A percentile compares a stretch with the other conserved stretches of the same genome.
Conservation (phyloP, 2,797 vertebrate species). For the Chelon auratus region DNA sequence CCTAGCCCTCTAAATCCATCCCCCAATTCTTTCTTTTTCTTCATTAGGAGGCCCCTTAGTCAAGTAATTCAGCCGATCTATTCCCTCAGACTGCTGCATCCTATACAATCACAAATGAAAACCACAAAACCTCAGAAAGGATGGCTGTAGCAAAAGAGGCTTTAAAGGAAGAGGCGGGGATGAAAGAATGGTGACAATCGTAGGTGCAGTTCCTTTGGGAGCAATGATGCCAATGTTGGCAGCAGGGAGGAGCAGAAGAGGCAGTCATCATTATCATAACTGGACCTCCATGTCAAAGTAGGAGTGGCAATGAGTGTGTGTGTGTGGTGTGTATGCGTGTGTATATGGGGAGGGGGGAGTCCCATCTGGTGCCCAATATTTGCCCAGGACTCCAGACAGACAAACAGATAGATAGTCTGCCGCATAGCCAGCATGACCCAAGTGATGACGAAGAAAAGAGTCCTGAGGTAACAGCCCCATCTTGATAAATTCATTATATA, state of each 20-base stretch:
- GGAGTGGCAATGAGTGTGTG: constrained; percentile 48
- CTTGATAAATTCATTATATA: constrained; percentile 19
- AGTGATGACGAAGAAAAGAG: constrained; percentile 36
- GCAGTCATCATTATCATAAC: constrained; percentile 75
- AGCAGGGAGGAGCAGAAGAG: constrained; percentile 35
- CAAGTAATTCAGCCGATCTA: constrained; percentile 44
- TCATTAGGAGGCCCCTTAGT: constrained; percentile 55
- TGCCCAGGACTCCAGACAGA: constrained; percentile 70
- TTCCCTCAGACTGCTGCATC: constrained; percentile 37
- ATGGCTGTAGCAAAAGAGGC: constrained; percentile 15
- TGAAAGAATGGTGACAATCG: constrained; percentile 43
- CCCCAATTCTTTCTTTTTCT: constrained; percentile 47
- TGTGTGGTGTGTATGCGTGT: neutral
- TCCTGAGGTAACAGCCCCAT: constrained; percentile 29
- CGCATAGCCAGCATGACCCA: constrained; percentile 29
- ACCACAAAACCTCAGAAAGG: constrained; percentile 38
- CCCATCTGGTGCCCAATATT: constrained; percentile 82
- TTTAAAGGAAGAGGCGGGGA: constrained; percentile 51
- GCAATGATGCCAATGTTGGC: constrained; percentile 35
- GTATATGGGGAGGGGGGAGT: constrained; percentile 27
- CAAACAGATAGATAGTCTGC: constrained; percentile 42
- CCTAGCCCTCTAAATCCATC: constrained; percentile 50
- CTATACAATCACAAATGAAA: constrained; percentile 48
- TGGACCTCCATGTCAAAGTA: constrained; percentile 66
- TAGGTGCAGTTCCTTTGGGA: constrained; percentile 49